Evolutionary conservation across 2,888 invertebrate genomes (phyloP), one percentile per base, ranked within the genome.

Genomic region (Oegoconia quadripuncta): DNA sequence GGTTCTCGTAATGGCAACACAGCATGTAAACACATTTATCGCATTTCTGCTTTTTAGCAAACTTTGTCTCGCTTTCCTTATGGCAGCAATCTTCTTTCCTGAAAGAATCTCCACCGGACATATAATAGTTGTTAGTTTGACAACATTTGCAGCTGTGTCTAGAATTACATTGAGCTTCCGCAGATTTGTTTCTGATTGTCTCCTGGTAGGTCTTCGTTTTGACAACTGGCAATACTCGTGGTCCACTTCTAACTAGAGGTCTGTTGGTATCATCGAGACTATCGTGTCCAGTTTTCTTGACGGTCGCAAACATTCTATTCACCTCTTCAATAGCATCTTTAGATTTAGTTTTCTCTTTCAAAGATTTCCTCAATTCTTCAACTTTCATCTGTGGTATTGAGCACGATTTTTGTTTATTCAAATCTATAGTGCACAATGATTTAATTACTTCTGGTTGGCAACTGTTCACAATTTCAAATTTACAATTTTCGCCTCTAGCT

Each of bases 311-410:
- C 74, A 84, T 76, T 59, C 84, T 68, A 14, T 84, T 81, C 0
- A 83, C 81, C 60, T 86, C 84, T 46, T 82, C 76, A 1, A 82
- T 70, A 0, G 77, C 64, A 26, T 84, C 80, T 69, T 77, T 83
- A 0, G 80, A 73, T 52, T 60, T 74, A 0, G 59, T 59, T 41
- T 75, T 80, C 9, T 71, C 75, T 59, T 73, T 83, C 1, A 79
- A 43, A 2, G 68, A 68, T 16, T 78, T 58, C 40, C 77, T 83
- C 1, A 81, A 39, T 44, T 83, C 80, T 22, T 86, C 84, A n/a
- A 80, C 44, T 41, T 82, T 83, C 82, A 83, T 84, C 64, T 76
- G 83, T 0, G 86, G 84, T 39, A 83, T 75, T 0, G 86, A 86
- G 1, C 74, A 82, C 0, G 84, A 83, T 39, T 86, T 86, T 7